Conservation (phyloP, 1,140 invertebrate genomes). For the Atta cephalotes region DNA sequence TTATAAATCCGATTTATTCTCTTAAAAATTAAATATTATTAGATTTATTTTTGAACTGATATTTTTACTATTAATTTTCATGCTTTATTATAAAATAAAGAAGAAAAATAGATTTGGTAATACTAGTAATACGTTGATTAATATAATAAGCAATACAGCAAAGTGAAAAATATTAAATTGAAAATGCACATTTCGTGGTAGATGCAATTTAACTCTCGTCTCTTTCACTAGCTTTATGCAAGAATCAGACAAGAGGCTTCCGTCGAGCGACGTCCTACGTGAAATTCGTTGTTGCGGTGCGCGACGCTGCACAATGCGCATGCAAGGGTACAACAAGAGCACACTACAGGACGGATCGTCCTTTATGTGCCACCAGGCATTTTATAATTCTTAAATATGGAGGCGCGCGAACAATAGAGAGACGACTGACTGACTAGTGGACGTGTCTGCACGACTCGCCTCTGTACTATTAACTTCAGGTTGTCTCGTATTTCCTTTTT, state of each 20-base stretch:
- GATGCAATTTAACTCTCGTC: neutral
- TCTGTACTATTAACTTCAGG: slow-evolving; percentile 35
- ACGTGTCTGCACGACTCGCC: slow-evolving; percentile 14
- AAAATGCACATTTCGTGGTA: slow-evolving; percentile 10
- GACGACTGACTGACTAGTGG: slow-evolving; percentile 49
- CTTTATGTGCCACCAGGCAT: slow-evolving; percentile 42
- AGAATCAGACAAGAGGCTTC: slow-evolving; percentile 28
- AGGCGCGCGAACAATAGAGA: slow-evolving; percentile 47
- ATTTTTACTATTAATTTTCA: neutral
- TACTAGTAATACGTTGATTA: neutral
- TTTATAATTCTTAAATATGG: slow-evolving; percentile 60
- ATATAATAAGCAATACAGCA: neutral
- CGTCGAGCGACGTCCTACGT: neutral
- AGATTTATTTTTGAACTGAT: neutral
- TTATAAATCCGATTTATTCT: neutral
- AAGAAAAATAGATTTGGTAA: neutral
- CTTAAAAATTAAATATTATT: neutral
- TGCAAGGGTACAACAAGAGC: slow-evolving; percentile 3
- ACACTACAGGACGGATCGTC: neutral
- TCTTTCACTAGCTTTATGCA: neutral
- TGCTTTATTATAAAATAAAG: neutral
- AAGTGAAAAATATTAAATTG: neutral
- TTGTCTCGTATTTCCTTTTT: slow-evolving; percentile 7
- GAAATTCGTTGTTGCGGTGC: slow-evolving; percentile 24
- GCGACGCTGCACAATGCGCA: slow-evolving; percentile 16